phyloP scores from a whole-genome alignment of 1,140 invertebrate genomes.

The Ceratosolen fusciceps region DNA sequence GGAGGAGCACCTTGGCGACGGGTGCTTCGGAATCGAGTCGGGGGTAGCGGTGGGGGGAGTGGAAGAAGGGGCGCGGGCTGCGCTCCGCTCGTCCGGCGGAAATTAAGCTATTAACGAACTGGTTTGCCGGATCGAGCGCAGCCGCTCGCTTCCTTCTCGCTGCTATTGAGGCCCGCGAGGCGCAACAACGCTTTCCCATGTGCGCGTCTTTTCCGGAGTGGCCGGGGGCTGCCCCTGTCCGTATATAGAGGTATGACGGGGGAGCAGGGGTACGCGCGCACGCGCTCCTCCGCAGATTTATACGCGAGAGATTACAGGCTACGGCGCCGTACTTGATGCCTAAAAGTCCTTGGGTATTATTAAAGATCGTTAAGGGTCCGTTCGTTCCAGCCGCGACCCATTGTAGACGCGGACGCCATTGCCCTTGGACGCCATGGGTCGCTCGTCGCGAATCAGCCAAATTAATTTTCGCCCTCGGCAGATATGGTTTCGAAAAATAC shows the following conservation, averaged over 20 bases:
- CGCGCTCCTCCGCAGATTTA: not conserved
- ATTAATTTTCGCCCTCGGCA: too few species aligned
- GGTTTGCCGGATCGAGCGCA: slow-evolving; percentile 45
- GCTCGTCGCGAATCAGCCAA: too few species aligned
- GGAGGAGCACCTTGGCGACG: slow-evolving; percentile 29
- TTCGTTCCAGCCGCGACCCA: too few species aligned
- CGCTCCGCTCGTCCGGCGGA: slow-evolving; percentile 44
- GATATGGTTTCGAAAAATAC: too few species aligned
- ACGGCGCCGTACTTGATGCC: not conserved
- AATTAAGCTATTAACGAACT: slow-evolving; percentile 54
- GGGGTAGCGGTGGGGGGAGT: not conserved
- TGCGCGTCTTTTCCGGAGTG: slow-evolving; percentile 18
- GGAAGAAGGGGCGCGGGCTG: not conserved
- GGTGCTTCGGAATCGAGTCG: not conserved
- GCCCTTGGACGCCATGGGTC: too few species aligned
- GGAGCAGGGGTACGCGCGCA: too few species aligned
- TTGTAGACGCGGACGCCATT: too few species aligned
- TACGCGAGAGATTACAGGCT: not conserved
- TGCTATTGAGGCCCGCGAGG: not conserved
- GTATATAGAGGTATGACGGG: too few species aligned
- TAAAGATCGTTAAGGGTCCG: too few species aligned
- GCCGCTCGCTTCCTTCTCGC: slow-evolving; percentile 37
- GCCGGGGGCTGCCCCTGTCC: too few species aligned
- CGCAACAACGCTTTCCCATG: slow-evolving; percentile 40
- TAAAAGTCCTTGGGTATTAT: slow-evolving; percentile 5